phyloP scores from a whole-genome alignment of 64 coral and sea anemone species.

The Anthopleura sola region DNA sequence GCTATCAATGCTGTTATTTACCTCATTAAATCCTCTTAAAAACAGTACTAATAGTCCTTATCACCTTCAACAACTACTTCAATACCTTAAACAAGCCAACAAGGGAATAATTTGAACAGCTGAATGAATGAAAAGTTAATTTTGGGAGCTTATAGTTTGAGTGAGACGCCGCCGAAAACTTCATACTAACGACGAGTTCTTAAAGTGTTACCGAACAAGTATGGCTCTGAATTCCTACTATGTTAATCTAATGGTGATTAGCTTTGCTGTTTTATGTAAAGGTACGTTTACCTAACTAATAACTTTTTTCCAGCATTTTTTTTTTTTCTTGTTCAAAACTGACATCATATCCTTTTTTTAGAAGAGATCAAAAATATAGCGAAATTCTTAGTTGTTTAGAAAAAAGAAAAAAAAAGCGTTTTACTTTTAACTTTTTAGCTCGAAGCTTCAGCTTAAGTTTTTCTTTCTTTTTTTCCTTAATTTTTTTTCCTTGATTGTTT shows the following conservation, averaged over 20 bases:
- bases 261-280: neutral
- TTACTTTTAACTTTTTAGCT: too few relatives aligned
- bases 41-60: neutral
- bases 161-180: neutral
- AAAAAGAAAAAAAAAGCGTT: too few relatives aligned
- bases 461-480: too few relatives aligned
- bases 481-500: too few relatives aligned
- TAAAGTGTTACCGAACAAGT: neutral
- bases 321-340: too few relatives aligned
- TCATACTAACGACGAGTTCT: neutral
- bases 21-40: neutral
- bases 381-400: too few relatives aligned
- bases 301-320: too few relatives aligned
- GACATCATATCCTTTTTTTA: too few relatives aligned
- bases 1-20: neutral
- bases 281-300: neutral
- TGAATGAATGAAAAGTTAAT: neutral
- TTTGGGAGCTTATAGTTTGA: neutral
- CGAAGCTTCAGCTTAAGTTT: too few relatives aligned
- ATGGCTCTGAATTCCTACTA: neutral
- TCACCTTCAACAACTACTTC: neutral
- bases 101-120: neutral
- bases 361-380: too few relatives aligned
- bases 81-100: neutral
- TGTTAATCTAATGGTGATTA: neutral